Conservation (phyloP, 2,113 vertebrate species). For the Myiozetetes cayanensis region DNA sequence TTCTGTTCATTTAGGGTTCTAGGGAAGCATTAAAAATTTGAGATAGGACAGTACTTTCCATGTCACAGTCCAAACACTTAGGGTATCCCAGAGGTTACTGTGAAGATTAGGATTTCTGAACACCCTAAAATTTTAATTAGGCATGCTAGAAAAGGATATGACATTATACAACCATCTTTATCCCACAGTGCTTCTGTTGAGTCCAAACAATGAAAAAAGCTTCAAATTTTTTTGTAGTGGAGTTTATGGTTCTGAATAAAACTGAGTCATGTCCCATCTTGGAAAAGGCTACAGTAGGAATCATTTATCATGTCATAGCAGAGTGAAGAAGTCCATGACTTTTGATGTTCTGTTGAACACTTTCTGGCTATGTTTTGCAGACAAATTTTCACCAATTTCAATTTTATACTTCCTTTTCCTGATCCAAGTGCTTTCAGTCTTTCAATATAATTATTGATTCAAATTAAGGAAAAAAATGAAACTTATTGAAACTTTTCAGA, state of each 20-base stretch:
- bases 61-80: neutral
- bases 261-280: neutral
- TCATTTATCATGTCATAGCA: neutral
- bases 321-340: neutral
- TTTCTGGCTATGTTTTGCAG: neutral
- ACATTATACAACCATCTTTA: neutral
- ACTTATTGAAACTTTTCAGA: neutral
- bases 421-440: constrained; percentile 2
- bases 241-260: neutral
- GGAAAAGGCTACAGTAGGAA: neutral
- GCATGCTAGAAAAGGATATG: neutral
- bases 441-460: neutral
- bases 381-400: neutral
- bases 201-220: neutral
- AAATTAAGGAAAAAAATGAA: neutral
- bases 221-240: neutral
- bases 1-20: neutral
- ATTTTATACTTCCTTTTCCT: neutral
- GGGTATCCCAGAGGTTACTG: neutral
- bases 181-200: neutral
- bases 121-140: neutral
- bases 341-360: neutral
- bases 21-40: neutral
- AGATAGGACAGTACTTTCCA: neutral
- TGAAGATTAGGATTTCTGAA: neutral